Evolutionary conservation across 2,888 invertebrate species (phyloP), one percentile per base, ranked within the genome.

Genomic region (Taenaris catops): DNA sequence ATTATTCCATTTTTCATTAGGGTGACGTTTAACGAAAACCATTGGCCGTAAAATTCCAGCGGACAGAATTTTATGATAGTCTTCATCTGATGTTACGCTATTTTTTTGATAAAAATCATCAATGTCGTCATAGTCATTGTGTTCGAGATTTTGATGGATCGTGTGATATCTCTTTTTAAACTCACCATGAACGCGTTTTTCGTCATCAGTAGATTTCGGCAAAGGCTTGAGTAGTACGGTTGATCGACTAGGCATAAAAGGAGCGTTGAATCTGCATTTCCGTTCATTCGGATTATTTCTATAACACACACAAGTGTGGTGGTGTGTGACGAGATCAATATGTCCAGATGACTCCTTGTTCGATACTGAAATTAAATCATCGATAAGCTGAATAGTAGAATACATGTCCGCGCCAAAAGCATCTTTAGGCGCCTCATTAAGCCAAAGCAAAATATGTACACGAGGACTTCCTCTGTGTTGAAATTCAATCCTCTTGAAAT

Each of bases 1-100:
- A 41, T 72, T 73, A 21, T 60, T 50, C 62, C 64, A 71, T 53
- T 62, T 69, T 60, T 74, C 63, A 9, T 28, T 7, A 12, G 61
- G 58, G 33, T 35, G 26, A 10, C 70, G 49, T 51, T 65, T 62
- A 26, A 18, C 9, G 34, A 74, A 61, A 12, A 71, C 44, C 45
- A 32, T 55, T 46, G 71, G 65, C 53, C 69, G 40, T 37, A 11
- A 49, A 6, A 68, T 63, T 33, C 59, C 63, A 46, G 66, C 59
- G 32, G 36, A 34, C 27, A 48, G 24, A 32, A 57, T 50, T 33
- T 50, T 25, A 9, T 29, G 21, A 26, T 45, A 44, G 17, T 40
- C 16, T 12, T 40, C 37, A 32, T 42, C 41, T 17, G 34, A 38
- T 24, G 3, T 17, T 34, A 52, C 49, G 23, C 39, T 20, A 46